phyloP scores from a whole-genome alignment of 2,113 vertebrate genomes.

The Chamaea fasciata region DNA sequence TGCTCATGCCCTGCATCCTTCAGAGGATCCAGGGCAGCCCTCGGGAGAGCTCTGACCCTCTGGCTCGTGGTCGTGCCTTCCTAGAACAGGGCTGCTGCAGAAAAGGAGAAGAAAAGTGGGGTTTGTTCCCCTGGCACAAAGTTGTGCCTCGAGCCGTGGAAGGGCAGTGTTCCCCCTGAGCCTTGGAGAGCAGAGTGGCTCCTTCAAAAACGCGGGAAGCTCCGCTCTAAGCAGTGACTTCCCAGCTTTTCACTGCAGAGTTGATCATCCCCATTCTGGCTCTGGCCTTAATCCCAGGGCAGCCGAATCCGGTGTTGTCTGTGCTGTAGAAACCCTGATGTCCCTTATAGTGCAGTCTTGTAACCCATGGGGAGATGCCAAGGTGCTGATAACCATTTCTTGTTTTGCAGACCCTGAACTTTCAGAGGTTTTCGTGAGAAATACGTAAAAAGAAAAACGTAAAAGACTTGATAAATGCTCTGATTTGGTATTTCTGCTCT shows the following conservation, averaged over 20 bases:
- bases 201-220: background rate
- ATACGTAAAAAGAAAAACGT: background rate
- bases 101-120: background rate
- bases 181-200: rapidly evolving
- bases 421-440: background rate
- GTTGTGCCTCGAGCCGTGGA: rapidly evolving
- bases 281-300: background rate
- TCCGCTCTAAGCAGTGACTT: rapidly evolving
- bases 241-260: background rate
- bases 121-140: background rate
- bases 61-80: rapidly evolving
- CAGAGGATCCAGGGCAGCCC: background rate
- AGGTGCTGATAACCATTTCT: background rate
- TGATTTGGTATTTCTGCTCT: background rate
- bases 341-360: background rate
- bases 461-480: background rate
- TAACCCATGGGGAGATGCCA: rapidly evolving
- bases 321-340: rapidly evolving
- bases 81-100: background rate
- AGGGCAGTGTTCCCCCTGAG: background rate
- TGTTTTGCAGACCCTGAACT: background rate
- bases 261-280: background rate
- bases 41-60: rapidly evolving
- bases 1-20: background rate
- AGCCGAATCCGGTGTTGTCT: rapidly evolving